Evolutionary conservation across 2,797 vertebrate species (phyloP), one percentile per base, ranked within the genome.

Genomic region (Strix occidentalis): DNA sequence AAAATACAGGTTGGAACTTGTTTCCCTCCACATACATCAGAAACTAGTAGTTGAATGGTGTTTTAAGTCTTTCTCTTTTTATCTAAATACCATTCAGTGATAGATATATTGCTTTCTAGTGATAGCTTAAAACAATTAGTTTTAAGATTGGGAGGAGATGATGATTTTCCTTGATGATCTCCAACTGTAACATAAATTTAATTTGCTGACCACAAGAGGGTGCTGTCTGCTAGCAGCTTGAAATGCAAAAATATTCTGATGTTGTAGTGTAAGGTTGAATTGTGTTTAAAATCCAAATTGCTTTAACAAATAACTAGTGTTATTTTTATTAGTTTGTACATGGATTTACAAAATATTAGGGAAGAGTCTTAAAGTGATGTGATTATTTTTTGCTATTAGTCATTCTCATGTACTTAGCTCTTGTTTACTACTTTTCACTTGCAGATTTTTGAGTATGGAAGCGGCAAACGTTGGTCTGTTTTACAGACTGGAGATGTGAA

Each of bases 131-230:
- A 80, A 70, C 11, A 70, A 23, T 69, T 72, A 46, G 8, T 65
- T 93, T 89, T 80, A 50, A 61, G 16, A 9, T 35, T 54, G 39
- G 19, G 33, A 81, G 57, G 29, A 64, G 75, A 39, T 6, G 6
- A 29, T 2, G 78, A 45, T 75, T 76, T 66, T 71, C 65, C 45
- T 84, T 79, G 28, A 31, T 41, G 3, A 56, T 81, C 35, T 84
- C 79, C 13, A 46, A 16, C 26, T 85, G 77, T 35, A 50, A 26
- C 17, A 58, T 58, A 28, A 74, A 56, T 82, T 78, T 82, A 87
- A 68, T 46, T 89, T 91, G 18, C 60, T 79, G 57, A 45, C 96
- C 97, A 97, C 92, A 31, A 98, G 98, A 97, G 97, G 98, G 97
- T 81, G 94, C 96, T 97, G 65, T 98, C 89, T 96, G 94, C 95